Evolutionary conservation across 1,140 invertebrate species (phyloP), one percentile per base, ranked within the genome.

Genomic region (Caenorhabditis inopinata): DNA sequence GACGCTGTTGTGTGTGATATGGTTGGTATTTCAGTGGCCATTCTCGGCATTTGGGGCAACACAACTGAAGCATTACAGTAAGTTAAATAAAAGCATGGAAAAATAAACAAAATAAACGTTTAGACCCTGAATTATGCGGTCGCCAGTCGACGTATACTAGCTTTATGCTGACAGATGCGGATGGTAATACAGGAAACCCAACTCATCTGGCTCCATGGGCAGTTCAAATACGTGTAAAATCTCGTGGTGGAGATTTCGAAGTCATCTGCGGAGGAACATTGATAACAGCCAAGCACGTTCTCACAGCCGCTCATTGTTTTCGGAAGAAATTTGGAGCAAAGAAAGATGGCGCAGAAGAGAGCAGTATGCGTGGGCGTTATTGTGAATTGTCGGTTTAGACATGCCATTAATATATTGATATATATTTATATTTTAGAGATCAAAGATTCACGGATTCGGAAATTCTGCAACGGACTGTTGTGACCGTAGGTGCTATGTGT

Each of bases 121-220:
- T 38, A 68, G 58, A 68, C 12, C 32, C 29, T 2, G 58, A 68
- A 42, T 11, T 68, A 18, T 68, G 58, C n/a, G 58, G 58, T 68
- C 58, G 58, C 11, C 58, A 38, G 32, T 68, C 58, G 2, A 68
- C 58, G 1, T 68, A 68, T 9, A 68, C 58, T 12, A 68, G 58
- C 38, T 68, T 68, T 18, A 21, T 68, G 58, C 21, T 68, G 58
- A 68, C 58, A 0, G 58, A 68, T 68, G 58, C 11, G 2, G 32
- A 4, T 18, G 58, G 58, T 4, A 68, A 68, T 18, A 68, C 58
- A 38, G 58, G 58, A 68, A 68, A 68, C n/a, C 58, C 58, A 38
- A 68, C 58, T 21, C 58, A 68, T 38, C n/a, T 68, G 6, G 58
- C 58, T 68, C 58, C 58, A 38, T 68, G 58, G 58, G 58, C 58